Base-by-base conservation (phyloP, 1,140 invertebrate species). In the Heliothis virescens region DNA sequence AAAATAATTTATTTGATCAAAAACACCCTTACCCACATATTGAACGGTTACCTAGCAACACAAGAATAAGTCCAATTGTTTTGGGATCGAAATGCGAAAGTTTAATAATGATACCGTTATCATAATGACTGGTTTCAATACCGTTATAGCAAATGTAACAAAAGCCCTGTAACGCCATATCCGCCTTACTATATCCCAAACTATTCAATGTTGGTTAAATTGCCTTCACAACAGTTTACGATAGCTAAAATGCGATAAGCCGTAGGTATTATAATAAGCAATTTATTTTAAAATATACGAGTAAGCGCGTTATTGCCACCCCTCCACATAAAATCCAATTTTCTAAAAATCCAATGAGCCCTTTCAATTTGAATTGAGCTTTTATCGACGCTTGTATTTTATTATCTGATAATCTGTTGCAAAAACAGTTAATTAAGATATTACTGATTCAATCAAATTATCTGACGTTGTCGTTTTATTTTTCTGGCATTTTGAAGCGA, bases 201-300 rank as follows among this genome's bases (percentile, higher is more conserved):
- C 81, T 82, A 82, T 83, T 71, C 78, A 83, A 82, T 80, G 73
- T 59, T 84, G 81, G 77, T 80, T 78, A 86, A 86, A 86, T 84
- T 85, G 83, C 80, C 82, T 83, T 85, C 78, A 81, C 62, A 81
- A 48, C 62, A 83, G 76, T 85, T 85, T 80, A 82, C 82, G 85
- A 82, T 83, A 80, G 78, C 80, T 65, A 79, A 83, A 83, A 77
- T 55, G 62, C 67, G 85, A 86, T 85, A 86, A 85, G 80, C 80
- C 71, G 63, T 80, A 74, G 75, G 73, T 79, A 82, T 55, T 60
- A 62, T 86, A 83, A 83, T 84, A 86, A 83, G 79, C 82, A 82
- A 81, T 86, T 83, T 86, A 83, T 83, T 86, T 82, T 79, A 82
- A 81, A 81, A 83, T 79, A 79, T 83, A 81, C 77, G 69, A 80